phyloP scores from a whole-genome alignment of 2,888 invertebrate genomes.

The Ectemnius cavifrons region DNA sequence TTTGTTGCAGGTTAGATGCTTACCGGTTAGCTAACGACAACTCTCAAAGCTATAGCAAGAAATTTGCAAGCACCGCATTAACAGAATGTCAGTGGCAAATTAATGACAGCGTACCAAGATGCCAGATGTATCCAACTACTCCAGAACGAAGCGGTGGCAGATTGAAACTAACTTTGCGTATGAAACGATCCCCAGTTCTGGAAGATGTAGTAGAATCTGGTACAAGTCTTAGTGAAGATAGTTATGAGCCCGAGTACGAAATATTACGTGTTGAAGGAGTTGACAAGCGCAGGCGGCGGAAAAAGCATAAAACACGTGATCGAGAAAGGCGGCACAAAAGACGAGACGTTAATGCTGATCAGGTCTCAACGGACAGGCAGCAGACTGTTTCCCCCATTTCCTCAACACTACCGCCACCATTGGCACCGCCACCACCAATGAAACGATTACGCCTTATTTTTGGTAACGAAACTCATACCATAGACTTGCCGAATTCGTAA shows the following conservation, averaged over 20 bases:
- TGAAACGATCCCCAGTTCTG: slow-evolving; percentile 91
- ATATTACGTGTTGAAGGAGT: slow-evolving; percentile 90
- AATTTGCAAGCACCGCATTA: too few species aligned
- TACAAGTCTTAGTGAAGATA: slow-evolving; percentile 83
- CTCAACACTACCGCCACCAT: slow-evolving; percentile 76
- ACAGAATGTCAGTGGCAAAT: slow-evolving; percentile 2
- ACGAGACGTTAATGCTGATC: slow-evolving; percentile 78
- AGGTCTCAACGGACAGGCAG: not conserved
- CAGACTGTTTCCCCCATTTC: slow-evolving; percentile 62
- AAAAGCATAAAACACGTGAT: slow-evolving; percentile 81
- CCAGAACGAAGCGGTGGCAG: slow-evolving; percentile 81
- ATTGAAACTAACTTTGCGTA: slow-evolving; percentile 89
- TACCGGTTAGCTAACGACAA: too few species aligned
- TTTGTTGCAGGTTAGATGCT: too few species aligned
- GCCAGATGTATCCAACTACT: slow-evolving; percentile 79
- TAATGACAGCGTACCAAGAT: slow-evolving; percentile 43
- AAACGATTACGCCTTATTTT: slow-evolving; percentile 92
- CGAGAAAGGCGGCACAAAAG: slow-evolving; percentile 82
- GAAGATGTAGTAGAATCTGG: slow-evolving; percentile 92
- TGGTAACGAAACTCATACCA: slow-evolving; percentile 93
- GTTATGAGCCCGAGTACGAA: slow-evolving; percentile 89
- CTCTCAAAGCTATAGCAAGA: too few species aligned
- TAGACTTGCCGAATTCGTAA: slow-evolving; percentile 89
- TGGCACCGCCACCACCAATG: slow-evolving; percentile 85
- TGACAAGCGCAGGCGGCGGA: slow-evolving; percentile 79